Percentiles rank a stretch among this genome's conserved stretches.
These are phyloP conservation scores for Acipenser transmontanus DNA, from an alignment of 2,797 vertebrate species.

Conservation along the genomic window DNA sequence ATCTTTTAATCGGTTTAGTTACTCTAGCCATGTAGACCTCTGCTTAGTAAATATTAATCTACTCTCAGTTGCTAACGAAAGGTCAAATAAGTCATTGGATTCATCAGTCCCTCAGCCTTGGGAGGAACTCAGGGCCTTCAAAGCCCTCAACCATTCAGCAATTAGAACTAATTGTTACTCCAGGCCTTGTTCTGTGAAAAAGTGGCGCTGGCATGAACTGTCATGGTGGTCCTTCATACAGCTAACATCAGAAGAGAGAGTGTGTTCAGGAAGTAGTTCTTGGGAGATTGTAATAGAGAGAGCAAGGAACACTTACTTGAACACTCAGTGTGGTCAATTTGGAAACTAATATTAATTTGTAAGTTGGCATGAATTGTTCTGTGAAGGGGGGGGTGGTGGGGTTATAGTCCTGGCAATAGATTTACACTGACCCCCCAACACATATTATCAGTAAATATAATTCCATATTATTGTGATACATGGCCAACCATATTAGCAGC, in stretches of 20 bases:
- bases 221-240: constrained; percentile 35
- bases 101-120: constrained; percentile 44
- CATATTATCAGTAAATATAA: neutral
- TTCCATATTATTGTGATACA: neutral
- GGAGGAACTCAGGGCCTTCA: constrained; percentile 60
- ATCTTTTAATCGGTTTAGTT: constrained; percentile 28
- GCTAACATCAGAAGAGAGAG: constrained; percentile 33
- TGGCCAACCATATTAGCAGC: constrained; percentile 4
- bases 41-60: constrained; percentile 68
- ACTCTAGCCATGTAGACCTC: constrained; percentile 36
- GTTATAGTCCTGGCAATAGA: constrained; percentile 1
- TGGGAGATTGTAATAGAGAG: constrained; percentile 63
- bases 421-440: neutral
- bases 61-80: constrained; percentile 69
- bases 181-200: constrained; percentile 43
- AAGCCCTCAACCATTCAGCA: constrained; percentile 59
- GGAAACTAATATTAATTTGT: constrained; percentile 58
- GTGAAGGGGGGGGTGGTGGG: neutral
- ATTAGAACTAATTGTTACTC: constrained; percentile 64
- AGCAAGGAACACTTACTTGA: constrained; percentile 52
- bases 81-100: constrained; percentile 54
- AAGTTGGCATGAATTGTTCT: constrained; percentile 14
- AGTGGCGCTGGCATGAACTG: constrained; percentile 16
- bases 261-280: constrained; percentile 51
- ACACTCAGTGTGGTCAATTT: constrained; percentile 48